phyloP scores from a whole-genome alignment of 2,113 vertebrate genomes.

The Zosterops lateralis region DNA sequence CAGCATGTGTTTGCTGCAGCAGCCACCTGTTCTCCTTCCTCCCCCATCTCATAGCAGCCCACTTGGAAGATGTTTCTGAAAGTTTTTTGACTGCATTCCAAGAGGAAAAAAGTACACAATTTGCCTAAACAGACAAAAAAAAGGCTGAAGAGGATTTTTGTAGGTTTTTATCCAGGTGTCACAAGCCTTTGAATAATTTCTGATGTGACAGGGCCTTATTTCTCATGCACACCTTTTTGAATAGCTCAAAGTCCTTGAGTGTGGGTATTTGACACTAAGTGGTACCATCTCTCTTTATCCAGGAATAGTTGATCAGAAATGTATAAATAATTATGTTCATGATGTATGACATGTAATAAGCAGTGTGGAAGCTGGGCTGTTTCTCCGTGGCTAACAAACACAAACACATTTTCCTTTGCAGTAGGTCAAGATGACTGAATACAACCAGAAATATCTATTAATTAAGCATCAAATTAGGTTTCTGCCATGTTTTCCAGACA shows the following conservation, averaged over 20 bases:
- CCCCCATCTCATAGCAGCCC: background rate
- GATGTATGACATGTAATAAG: fast-evolving
- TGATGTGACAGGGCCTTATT: background rate
- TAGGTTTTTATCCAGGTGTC: background rate
- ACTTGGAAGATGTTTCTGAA: background rate
- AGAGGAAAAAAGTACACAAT: background rate
- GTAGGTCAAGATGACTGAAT: background rate
- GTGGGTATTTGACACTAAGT: background rate
- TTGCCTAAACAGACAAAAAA: background rate
- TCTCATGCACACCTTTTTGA: background rate
- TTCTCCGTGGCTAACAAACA: background rate
- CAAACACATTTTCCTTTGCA: background rate
- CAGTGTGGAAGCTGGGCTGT: background rate
- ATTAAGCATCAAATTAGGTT: conserved; percentile 1
- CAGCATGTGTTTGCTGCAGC: background rate
- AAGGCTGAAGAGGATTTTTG: fast-evolving
- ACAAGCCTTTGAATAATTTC: background rate
- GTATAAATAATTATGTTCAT: background rate
- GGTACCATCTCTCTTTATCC: background rate
- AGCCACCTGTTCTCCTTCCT: background rate
- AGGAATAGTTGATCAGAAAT: background rate
- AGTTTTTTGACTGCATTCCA: background rate
- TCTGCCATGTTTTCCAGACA: background rate
- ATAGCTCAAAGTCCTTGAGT: background rate
- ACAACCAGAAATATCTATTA: background rate